Conservation (phyloP, 2,797 vertebrate genomes). For the Echeneis naucrates region DNA sequence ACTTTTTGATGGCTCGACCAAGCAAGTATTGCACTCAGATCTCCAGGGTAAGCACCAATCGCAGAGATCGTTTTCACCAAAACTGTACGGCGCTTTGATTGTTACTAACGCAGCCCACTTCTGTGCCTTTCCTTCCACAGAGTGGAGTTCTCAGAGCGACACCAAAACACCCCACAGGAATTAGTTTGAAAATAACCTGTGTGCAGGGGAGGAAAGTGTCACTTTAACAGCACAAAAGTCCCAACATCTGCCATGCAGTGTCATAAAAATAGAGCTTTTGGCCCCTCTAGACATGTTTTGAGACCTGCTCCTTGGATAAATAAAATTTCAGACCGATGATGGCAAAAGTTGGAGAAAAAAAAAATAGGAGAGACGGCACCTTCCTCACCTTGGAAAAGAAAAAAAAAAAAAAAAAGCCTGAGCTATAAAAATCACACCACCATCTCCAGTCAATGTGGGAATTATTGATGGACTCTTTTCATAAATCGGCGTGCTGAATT, state of each 20-base stretch:
- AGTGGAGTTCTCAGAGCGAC: conserved; percentile 6
- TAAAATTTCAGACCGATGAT: conserved; percentile 6
- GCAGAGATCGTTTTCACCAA: conserved; percentile 34
- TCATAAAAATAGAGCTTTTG: conserved; percentile 38
- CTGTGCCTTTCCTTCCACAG: conserved; percentile 24
- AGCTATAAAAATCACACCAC: not conserved
- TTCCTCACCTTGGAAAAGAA: no score
- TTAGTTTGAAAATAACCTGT: conserved; percentile 50
- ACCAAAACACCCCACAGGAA: conserved; percentile 30
- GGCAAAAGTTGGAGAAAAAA: not conserved
- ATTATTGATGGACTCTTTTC: not conserved
- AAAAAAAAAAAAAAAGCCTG: no score
- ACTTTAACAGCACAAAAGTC: conserved; percentile 31
- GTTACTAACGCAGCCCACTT: conserved; percentile 30
- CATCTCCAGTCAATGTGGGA: not conserved
- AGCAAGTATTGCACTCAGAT: not conserved
- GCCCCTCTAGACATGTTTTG: conserved; percentile 27
- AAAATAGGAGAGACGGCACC: not conserved
- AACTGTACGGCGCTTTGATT: conserved; percentile 44
- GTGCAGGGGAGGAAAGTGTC: conserved; percentile 40
- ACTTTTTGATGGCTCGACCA: conserved; percentile 19
- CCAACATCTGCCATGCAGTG: conserved; percentile 10
- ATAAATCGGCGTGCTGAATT: not conserved
- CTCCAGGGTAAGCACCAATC: conserved; percentile 37
- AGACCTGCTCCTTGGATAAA: conserved; percentile 11